Conservation (phyloP, 2,888 invertebrate species). For the Luffia ferchaultella region DNA sequence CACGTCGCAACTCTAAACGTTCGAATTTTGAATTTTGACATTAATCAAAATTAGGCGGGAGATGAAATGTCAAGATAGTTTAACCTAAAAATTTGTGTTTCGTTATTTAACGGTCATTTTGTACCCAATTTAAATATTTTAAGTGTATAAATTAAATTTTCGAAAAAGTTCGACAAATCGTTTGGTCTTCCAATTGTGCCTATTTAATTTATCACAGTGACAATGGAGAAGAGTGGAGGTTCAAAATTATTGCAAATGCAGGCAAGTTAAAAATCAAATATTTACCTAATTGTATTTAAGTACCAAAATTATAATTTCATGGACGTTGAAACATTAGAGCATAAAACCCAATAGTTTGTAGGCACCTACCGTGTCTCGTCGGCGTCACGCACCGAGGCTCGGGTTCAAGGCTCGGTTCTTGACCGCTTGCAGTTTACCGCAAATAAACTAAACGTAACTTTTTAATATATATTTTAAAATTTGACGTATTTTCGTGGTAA, state of each 20-base stretch:
- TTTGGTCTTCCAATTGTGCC: conserved; percentile 9
- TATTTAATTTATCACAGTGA: conserved; percentile 14
- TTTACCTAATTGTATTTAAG: neutral
- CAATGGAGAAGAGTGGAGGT: conserved; percentile 50
- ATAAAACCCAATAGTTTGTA: neutral
- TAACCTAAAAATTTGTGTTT: neutral
- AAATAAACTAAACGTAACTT: neutral
- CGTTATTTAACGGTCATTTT: no score
- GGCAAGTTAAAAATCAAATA: conserved; percentile 33
- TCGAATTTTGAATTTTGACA: conserved; percentile 14
- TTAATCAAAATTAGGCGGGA: conserved; percentile 13
- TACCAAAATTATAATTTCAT: neutral
- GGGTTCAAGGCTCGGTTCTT: neutral
- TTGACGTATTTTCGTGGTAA: no score
- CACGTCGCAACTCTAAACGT: conserved; percentile 3
- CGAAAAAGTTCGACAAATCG: no score
- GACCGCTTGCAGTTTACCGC: neutral
- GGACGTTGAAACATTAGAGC: neutral
- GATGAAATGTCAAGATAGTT: neutral
- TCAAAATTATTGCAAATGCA: conserved; percentile 56
- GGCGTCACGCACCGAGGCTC: neutral
- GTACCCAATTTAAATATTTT: no score
- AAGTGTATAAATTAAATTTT: no score
- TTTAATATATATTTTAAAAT: neutral
- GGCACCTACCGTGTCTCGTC: neutral